phyloP scores from a whole-genome alignment of 2,113 vertebrate genomes.

The Isurus oxyrinchus region DNA sequence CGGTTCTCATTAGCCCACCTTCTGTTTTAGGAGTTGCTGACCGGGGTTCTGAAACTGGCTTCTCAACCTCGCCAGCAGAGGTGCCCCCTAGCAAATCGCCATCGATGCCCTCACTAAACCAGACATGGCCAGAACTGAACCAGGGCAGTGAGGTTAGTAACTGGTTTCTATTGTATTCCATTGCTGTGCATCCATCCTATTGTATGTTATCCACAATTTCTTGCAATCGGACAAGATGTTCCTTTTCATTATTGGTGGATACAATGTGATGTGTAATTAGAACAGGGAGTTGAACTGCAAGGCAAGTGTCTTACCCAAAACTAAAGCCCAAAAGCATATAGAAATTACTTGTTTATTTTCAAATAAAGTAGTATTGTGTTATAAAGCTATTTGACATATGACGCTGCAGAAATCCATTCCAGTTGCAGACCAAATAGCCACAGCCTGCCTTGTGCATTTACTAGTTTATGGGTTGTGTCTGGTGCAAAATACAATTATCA shows the following conservation, averaged over 20 bases:
- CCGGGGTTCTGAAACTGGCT: constrained; percentile 75
- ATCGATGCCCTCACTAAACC: constrained; percentile 97
- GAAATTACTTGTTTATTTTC: neutral
- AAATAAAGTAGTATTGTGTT: neutral
- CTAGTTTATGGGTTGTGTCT: neutral
- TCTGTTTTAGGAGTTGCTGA: constrained; percentile 69
- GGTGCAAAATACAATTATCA: neutral
- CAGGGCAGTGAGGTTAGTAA: constrained; percentile 91
- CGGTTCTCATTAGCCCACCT: neutral
- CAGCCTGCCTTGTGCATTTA: neutral
- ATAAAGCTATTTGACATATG: neutral
- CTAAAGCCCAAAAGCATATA: neutral
- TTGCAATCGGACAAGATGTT: neutral
- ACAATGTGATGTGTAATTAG: neutral
- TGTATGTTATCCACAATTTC: neutral
- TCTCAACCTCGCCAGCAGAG: constrained; percentile 84
- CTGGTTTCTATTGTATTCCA: constrained; percentile 36
- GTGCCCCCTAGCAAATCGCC: constrained; percentile 94
- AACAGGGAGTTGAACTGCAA: neutral
- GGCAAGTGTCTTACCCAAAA: neutral
- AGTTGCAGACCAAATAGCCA: neutral
- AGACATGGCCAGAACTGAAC: constrained; percentile 96
- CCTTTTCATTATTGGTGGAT: neutral
- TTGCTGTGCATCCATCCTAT: neutral
- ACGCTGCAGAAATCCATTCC: neutral